Evolutionary conservation across 53 echinoderm and acorn worm genomes (phyloP).

Genomic region (Henricia sp.): DNA sequence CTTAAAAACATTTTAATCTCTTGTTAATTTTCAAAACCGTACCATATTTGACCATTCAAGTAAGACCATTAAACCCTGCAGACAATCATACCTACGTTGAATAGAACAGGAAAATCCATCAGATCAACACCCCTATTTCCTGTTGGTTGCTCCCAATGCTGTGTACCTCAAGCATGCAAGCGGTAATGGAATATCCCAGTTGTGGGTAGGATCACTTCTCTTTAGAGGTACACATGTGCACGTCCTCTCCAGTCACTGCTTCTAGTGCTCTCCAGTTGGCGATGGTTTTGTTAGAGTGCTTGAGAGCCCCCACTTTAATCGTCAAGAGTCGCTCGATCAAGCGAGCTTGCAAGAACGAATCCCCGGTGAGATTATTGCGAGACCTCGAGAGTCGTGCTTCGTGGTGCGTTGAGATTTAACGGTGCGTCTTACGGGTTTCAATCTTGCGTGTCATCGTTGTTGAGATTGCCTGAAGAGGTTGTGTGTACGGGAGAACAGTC

Average conservation of each 20-base stretch:
- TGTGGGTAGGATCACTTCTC: conserved; percentile 18
- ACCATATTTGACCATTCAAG: too few relatives aligned
- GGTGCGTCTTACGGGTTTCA: not conserved
- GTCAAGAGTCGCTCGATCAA: conserved; percentile 14
- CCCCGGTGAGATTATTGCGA: not conserved
- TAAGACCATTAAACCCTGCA: too few relatives aligned
- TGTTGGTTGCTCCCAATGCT: conserved; percentile 16
- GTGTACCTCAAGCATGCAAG: conserved; percentile 8
- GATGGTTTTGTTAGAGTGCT: conserved; percentile 16
- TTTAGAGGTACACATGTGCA: too few relatives aligned
- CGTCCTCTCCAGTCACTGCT: conserved; percentile 18
- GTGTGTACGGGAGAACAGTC: not conserved
- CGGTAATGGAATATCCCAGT: conserved; percentile 45
- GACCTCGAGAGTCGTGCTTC: not conserved
- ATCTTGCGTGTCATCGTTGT: not conserved
- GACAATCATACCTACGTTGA: not conserved
- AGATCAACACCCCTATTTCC: conserved; percentile 30
- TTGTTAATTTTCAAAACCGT: too few relatives aligned
- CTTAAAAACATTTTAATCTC: too few relatives aligned
- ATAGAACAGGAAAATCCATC: not conserved
- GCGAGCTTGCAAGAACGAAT: not conserved
- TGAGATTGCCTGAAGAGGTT: not conserved
- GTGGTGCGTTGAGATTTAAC: not conserved
- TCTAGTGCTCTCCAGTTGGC: too few relatives aligned
- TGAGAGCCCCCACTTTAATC: conserved; percentile 14